Evolutionary conservation across 2,797 vertebrate species (phyloP).

Genomic region (Setipinna tenuifilis): DNA sequence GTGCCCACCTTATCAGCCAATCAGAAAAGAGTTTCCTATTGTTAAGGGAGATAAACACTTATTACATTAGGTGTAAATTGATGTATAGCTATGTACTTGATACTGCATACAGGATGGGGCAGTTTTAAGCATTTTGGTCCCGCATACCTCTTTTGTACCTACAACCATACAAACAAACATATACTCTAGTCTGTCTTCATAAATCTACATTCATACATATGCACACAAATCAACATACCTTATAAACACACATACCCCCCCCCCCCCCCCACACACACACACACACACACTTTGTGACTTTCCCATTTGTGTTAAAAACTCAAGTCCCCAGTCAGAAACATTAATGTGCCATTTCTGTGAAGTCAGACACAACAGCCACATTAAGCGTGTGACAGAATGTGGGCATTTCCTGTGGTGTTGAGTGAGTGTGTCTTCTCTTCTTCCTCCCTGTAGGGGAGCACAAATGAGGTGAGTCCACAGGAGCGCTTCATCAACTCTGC

Average conservation of each 20-base stretch:
- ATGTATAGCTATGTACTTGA: too few relatives aligned
- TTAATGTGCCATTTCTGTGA: neutral
- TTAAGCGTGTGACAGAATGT: too few relatives aligned
- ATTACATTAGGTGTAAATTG: too few relatives aligned
- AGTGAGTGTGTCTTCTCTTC: slow-evolving; percentile 43
- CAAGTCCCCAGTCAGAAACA: neutral
- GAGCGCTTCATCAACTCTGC: slow-evolving; percentile 6
- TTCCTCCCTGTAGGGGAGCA: slow-evolving; percentile 87
- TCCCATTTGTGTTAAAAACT: neutral
- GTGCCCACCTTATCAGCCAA: too few relatives aligned
- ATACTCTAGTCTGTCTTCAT: neutral
- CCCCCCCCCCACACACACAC: too few relatives aligned
- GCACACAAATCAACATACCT: neutral
- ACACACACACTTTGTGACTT: too few relatives aligned
- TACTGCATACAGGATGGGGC: too few relatives aligned
- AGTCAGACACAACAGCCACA: neutral
- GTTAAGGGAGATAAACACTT: too few relatives aligned
- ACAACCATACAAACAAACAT: neutral
- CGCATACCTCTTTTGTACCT: neutral
- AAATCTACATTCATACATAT: neutral
- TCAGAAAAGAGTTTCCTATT: too few relatives aligned
- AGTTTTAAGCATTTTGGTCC: too few relatives aligned
- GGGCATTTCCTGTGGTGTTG: neutral
- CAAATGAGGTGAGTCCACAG: slow-evolving; percentile 89
- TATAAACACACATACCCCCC: too few relatives aligned